phyloP scores from a whole-genome alignment of 2,113 vertebrate species.

The Cacatua alba region DNA sequence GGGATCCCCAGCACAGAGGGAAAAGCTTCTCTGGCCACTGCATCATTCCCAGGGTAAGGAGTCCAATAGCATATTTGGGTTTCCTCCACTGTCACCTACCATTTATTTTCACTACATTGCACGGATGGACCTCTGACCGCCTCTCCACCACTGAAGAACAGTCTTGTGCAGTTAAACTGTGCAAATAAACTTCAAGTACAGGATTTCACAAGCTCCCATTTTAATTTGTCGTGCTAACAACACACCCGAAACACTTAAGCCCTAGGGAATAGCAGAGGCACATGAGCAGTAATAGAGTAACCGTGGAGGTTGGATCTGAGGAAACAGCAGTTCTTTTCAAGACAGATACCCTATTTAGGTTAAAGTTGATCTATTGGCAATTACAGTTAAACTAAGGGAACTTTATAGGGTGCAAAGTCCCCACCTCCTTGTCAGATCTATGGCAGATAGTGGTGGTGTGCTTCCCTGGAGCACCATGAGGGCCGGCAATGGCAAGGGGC shows the following conservation, averaged over 20 bases:
- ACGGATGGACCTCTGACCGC: rapidly evolving
- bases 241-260: background rate
- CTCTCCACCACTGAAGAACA: background rate
- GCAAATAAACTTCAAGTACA: background rate
- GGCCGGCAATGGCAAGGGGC: background rate
- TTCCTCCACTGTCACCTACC: background rate
- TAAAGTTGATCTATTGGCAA: background rate
- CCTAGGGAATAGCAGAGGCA: background rate
- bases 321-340: background rate
- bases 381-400: background rate
- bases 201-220: background rate
- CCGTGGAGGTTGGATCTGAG: background rate
- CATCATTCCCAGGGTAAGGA: background rate
- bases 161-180: background rate
- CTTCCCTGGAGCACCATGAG: background rate
- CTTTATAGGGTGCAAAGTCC: background rate
- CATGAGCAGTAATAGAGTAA: background rate
- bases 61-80: background rate
- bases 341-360: background rate
- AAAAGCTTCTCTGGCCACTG: background rate
- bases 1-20: background rate
- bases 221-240: background rate
- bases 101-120: background rate
- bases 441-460: background rate
- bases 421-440: background rate